A percentile compares a stretch with the other conserved stretches of the same genome.
Evolutionary conservation across 2,113 vertebrate species (phyloP).

Genomic region (Todiramphus saurophagus): DNA sequence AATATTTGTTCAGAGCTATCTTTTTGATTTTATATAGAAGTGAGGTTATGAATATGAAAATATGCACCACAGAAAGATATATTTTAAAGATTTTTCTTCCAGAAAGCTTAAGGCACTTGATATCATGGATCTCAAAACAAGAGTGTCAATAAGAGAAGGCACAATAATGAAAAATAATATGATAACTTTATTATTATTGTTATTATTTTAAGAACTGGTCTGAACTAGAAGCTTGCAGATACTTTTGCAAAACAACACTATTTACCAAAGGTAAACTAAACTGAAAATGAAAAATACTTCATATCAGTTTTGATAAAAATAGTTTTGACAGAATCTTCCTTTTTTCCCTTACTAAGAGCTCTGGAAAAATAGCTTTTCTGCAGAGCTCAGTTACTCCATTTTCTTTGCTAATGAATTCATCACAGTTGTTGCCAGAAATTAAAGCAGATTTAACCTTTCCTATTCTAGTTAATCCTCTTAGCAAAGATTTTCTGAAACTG

Average conservation of each 20-base stretch:
- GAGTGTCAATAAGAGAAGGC: not conserved
- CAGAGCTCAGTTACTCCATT: not conserved
- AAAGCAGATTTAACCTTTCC: not conserved
- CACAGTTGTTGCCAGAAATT: not conserved
- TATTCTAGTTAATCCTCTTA: not conserved
- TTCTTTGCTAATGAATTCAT: slow-evolving; percentile 2
- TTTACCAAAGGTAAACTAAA: not conserved
- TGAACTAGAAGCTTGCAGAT: not conserved
- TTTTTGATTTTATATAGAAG: not conserved
- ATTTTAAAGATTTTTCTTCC: not conserved
- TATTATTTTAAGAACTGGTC: not conserved
- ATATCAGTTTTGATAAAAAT: not conserved
- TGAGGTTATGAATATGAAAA: not conserved
- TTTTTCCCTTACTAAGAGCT: not conserved
- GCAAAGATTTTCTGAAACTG: not conserved
- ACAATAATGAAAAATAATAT: not conserved
- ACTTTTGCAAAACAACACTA: not conserved
- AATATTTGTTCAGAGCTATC: not conserved
- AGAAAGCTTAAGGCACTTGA: not conserved
- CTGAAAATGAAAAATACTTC: not conserved
- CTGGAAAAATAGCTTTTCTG: not conserved
- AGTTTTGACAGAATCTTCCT: not conserved
- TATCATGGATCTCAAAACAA: not conserved
- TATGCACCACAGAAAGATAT: not conserved
- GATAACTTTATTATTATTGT: no score